Evolutionary conservation across 1,140 invertebrate species (phyloP), one percentile per base, ranked within the genome.

Genomic region (Tetragnatha versicolor): DNA sequence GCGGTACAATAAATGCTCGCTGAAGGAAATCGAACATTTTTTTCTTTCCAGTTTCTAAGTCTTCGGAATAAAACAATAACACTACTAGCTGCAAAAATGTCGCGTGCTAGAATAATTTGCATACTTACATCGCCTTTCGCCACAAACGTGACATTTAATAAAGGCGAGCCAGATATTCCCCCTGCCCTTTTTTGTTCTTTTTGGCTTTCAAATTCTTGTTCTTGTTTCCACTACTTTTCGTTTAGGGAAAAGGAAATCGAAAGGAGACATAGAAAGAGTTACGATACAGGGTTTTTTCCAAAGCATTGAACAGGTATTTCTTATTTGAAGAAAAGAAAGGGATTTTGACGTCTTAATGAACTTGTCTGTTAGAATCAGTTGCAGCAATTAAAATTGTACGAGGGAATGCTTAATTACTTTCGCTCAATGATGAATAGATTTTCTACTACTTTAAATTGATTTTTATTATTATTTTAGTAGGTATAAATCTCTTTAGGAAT

Each of bases 31-130:
- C 55, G 55, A 58, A 58, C 55, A 17, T 42, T 42, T 42, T 42
- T 1, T 1, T 42, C n/a, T 51, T n/a, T 51, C 27, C 17, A 33
- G n/a, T 58, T 1, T 1, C 14, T 20, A 14, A 17, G 31, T 58
- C 35, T 31, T 58, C 35, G 22, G 55, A n/a, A 58, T 58, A 58
- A 58, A 58, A 58, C 55, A 58, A 58, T 58, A 58, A 58, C 55
- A 14, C 29, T 31, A 58, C 55, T 33, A 58, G 29, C n/a, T n/a
- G n/a, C 55, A 58, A 58, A 58, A 58, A 58, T 58, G 55, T 35
- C 55, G 27, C 55, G 55, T 58, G 55, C 55, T 33, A 31, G 35
- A 58, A 58, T 58, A 58, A 58, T 58, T 58, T 58, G 55, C 53
- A 58, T 58, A 58, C 55, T 58, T 33, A 58, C 55, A 58, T 58